Conservation (phyloP, 2,113 vertebrate species). For the Lepus timidus region DNA sequence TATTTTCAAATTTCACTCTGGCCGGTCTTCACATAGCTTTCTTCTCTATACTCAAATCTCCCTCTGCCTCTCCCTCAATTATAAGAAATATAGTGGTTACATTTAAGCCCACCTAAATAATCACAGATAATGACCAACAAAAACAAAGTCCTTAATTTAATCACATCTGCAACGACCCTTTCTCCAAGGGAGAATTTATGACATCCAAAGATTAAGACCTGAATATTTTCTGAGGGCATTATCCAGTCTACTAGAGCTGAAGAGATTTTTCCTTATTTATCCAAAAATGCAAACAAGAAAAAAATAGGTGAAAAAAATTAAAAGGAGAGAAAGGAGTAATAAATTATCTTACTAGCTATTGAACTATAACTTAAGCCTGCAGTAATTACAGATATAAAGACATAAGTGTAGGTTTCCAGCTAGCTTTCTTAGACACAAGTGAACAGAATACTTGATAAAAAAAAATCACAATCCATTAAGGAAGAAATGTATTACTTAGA, state of each 20-base stretch:
- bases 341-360: neutral
- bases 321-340: neutral
- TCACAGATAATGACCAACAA: neutral
- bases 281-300: conserved; percentile 20
- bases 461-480: neutral
- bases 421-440: neutral
- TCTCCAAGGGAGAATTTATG: neutral
- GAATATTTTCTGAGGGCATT: neutral
- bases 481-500: neutral
- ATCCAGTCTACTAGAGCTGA: neutral
- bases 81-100: neutral
- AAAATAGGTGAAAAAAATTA: neutral
- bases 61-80: neutral
- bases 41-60: neutral
- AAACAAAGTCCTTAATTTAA: neutral
- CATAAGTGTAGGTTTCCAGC: neutral
- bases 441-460: neutral
- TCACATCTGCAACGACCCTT: neutral
- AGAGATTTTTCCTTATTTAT: neutral
- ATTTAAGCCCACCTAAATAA: neutral
- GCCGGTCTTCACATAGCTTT: neutral
- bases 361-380: neutral
- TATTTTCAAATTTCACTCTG: neutral
- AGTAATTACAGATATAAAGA: neutral
- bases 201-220: neutral